These are phyloP conservation scores for Cephalotes varians DNA, from an alignment of 2,888 invertebrate species.

Conservation along the genomic window DNA sequence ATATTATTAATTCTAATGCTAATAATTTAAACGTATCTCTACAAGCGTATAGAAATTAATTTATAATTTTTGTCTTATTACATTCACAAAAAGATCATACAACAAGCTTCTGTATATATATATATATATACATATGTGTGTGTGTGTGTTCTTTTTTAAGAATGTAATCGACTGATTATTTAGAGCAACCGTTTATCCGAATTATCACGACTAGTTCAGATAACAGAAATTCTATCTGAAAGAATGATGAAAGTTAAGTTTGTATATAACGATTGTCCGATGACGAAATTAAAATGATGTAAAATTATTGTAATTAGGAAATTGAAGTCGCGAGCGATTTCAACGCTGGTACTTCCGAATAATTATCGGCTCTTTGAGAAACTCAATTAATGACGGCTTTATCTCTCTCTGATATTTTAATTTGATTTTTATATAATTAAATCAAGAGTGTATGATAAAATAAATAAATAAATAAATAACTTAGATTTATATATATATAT, in stretches of 20 bases:
- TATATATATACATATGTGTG: too few relatives aligned
- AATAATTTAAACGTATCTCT: neutral
- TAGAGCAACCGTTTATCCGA: neutral
- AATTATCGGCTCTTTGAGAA: slow-evolving; percentile 14
- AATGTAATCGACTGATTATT: neutral
- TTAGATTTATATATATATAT: neutral
- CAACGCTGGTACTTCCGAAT: slow-evolving; percentile 48
- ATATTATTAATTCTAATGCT: neutral
- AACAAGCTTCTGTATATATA: too few relatives aligned
- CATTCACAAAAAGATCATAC: neutral
- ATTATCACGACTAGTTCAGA: neutral
- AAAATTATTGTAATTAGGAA: neutral
- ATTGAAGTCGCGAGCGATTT: slow-evolving; percentile 63
- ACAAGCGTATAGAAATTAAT: neutral
- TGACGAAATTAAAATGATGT: neutral
- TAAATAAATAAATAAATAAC: neutral
- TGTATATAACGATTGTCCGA: neutral
- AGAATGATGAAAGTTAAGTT: neutral
- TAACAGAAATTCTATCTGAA: neutral
- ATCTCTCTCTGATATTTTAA: neutral
- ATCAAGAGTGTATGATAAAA: neutral
- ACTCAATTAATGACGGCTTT: neutral
- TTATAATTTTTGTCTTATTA: slow-evolving; percentile 2
- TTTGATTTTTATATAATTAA: neutral
- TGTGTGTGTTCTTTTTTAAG: neutral